Evolutionary conservation across 2,888 invertebrate species (phyloP), one percentile per base, ranked within the genome.

Genomic region (Drosophila robusta): DNA sequence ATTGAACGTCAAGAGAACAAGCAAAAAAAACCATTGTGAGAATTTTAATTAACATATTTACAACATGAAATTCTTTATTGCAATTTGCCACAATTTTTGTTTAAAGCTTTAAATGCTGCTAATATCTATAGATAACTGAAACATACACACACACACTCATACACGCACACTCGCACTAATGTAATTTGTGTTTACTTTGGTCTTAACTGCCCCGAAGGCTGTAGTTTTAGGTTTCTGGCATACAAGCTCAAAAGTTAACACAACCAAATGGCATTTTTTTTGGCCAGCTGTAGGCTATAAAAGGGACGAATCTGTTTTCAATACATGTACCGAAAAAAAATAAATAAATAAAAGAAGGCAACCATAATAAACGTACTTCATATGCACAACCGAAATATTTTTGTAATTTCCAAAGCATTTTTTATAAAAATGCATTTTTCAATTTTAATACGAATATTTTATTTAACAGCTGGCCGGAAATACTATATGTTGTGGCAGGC

Each of bases 371-470:
- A 49, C 46, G 42, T 45, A 55, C 38, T 67, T 70, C 84, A 68
- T 22, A 12, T 58, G 70, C 70, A 60, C 61, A 55, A 55, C 52
- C 62, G 50, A 57, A 65, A 71, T 50, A 66, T 46, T 56, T 22
- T 50, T n/a, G 61, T 70, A 65, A 80, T 80, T 77, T 78, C 41
- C 47, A 68, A 64, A 81, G 66, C 45, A 64, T 44, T 56, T 63
- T 57, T 41, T 62, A 68, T 70, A 65, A 61, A 86, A 80, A 68
- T 64, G 55, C 47, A 69, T 63, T 75, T 75, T 75, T 73, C 70
- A 87, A 76, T 87, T 76, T 74, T 66, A 61, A 71, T 66, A 54
- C 55, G 61, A 71, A 83, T 85, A 69, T 87, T 87, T 85, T 81
- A 81, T 83, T 87, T 72, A 71, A 50, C 65, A 70, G 58, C 57